Evolutionary conservation across 2,797 vertebrate genomes (phyloP).

Genomic region (Micropoecilia bifurca): DNA sequence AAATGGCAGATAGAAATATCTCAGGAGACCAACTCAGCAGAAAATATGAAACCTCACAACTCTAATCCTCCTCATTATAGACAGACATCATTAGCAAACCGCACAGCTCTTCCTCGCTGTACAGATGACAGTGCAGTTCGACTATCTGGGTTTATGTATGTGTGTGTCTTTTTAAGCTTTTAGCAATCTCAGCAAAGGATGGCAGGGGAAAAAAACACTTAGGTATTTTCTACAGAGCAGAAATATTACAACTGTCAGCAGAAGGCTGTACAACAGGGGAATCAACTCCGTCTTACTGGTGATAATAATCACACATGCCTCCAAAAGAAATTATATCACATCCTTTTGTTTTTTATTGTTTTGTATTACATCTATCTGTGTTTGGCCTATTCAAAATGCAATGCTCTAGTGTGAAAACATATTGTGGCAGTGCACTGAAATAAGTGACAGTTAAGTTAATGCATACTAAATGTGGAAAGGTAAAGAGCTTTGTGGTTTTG

Average conservation of each 20-base stretch:
- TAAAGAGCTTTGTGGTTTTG: no score
- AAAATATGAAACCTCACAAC: constrained; percentile 65
- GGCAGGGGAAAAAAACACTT: constrained; percentile 39
- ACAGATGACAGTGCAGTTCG: constrained; percentile 60
- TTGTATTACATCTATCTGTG: not conserved
- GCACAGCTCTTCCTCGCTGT: constrained; percentile 53
- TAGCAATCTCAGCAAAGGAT: constrained; percentile 40
- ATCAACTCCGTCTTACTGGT: constrained; percentile 14
- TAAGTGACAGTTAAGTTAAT: not conserved
- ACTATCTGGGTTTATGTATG: constrained; percentile 23
- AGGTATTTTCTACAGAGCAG: constrained; percentile 32
- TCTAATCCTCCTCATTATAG: constrained; percentile 73
- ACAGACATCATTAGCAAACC: constrained; percentile 73
- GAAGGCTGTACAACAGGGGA: constrained; percentile 6
- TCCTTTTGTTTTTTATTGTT: not conserved
- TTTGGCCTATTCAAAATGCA: not conserved
- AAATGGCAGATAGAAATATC: constrained; percentile 20
- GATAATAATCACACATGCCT: not conserved
- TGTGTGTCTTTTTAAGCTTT: constrained; percentile 26
- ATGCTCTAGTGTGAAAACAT: not conserved
- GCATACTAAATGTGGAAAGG: no score
- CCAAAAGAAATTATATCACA: not conserved
- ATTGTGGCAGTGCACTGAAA: not conserved
- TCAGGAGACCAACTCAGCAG: constrained; percentile 65
- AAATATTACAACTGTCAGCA: constrained; percentile 46